phyloP scores from a whole-genome alignment of 35 echinoderm and acorn worm genomes.

The Stichopus chloronotus region DNA sequence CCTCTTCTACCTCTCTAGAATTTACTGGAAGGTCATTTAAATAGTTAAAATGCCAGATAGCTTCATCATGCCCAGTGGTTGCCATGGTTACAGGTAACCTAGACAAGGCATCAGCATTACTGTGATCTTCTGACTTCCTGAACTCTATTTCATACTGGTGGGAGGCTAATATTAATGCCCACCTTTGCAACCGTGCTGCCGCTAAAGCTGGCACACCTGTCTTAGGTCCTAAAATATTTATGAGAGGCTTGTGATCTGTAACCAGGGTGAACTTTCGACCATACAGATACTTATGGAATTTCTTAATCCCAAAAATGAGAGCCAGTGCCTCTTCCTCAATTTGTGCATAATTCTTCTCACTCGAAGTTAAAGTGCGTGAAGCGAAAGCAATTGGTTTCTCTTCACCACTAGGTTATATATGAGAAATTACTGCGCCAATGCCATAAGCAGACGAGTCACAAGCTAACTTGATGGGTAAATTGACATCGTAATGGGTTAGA shows the following conservation, averaged over 20 bases:
- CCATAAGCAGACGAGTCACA: constrained; percentile 68
- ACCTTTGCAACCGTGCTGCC: constrained; percentile 69
- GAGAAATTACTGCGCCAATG: constrained; percentile 63
- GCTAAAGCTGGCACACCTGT: constrained; percentile 62
- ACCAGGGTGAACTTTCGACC: constrained; percentile 68
- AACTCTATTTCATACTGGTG: constrained; percentile 17
- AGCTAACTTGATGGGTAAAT: constrained; percentile 3
- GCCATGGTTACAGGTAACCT: neutral
- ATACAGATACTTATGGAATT: constrained; percentile 69
- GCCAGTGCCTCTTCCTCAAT: constrained; percentile 48
- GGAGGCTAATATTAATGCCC: constrained; percentile 28
- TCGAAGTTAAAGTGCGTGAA: constrained; percentile 49
- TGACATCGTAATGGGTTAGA: constrained; percentile 79
- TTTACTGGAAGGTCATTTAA: constrained; percentile 38
- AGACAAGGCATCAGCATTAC: constrained; percentile 32
- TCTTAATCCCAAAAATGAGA: constrained; percentile 71
- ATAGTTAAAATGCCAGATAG: neutral
- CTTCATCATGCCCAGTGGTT: neutral
- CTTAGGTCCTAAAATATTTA: constrained; percentile 57
- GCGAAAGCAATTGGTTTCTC: constrained; percentile 68
- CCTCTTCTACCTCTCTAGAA: neutral
- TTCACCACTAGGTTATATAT: constrained; percentile 65
- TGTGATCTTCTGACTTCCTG: constrained; percentile 17
- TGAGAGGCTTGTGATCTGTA: constrained; percentile 83
- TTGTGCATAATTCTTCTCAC: constrained; percentile 53